Base-by-base conservation (phyloP, 1,140 invertebrate genomes). In the Ostrea denselamellosa region DNA sequence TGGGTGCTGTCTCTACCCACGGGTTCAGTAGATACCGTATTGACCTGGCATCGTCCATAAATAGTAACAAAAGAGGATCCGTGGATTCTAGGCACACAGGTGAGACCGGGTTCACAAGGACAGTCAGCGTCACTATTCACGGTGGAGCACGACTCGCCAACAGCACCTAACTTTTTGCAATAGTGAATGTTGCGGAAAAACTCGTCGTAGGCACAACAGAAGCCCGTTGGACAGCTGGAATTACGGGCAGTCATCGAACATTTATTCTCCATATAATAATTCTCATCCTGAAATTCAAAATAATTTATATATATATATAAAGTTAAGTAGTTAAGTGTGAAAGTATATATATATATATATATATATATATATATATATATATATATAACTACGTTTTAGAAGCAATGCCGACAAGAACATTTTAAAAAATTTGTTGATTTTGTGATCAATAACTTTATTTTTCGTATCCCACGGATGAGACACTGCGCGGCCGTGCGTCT, bases 141-240 rank as follows among this genome's bases (percentile, higher is more conserved):
- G 10, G 81, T 85, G n/a, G 82, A 52, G 12, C 62, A 71, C 19
- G 51, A 34, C 34, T 85, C 53, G 17, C 25, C 25, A 2, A 85
- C 17, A 28, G 7, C 56, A 5, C 83, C 83, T 9, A 44, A 17
- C 28, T 85, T 85, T 44, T 85, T 85, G 22, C 83, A 85, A 22
- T 85, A 85, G 53, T 44, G 28, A 17, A 85, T 85, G 53, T 19
- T 62, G 25, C 83, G 52, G 83, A 85, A 85, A 22, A 85, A 85
- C 51, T 85, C 83, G 56, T 85, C 83, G 54, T 85, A 85, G 8
- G 83, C 83, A 25, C 83, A 85, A 22, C 83, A 85, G 28, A 25
- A 85, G 7, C 83, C 83, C 10, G 4, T 34, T 8, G 83, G 83
- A 19, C 83, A 85, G 22, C 53, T 58, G 10, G 25, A 22, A 28